Percentiles rank a stretch among this genome's conserved stretches.
phyloP scores from a whole-genome alignment of 2,888 invertebrate genomes.

The Sabellastarte sp. region DNA sequence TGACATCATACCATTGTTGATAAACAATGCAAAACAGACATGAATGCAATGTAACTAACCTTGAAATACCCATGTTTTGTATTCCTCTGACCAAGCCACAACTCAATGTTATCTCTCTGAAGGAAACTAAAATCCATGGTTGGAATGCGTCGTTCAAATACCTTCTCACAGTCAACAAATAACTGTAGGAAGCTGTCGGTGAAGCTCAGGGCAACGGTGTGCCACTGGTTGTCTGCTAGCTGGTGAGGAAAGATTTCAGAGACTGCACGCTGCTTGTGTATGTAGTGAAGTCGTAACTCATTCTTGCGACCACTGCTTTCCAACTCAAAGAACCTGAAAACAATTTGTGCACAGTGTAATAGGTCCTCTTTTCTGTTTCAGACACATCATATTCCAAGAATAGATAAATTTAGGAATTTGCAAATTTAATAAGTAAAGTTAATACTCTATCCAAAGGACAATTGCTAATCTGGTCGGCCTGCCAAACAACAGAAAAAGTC shows the following conservation, averaged over 20 bases:
- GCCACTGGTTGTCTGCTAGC: slow-evolving; percentile 85
- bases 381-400: no score
- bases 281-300: slow-evolving; percentile 64
- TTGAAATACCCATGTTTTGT: slow-evolving; percentile 82
- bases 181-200: slow-evolving; percentile 77
- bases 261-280: slow-evolving; percentile 34
- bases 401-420: no score
- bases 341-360: slow-evolving; percentile 19
- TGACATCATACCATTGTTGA: no score
- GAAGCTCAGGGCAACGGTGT: slow-evolving; percentile 78
- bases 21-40: no score
- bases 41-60: no score
- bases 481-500: no score
- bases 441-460: no score
- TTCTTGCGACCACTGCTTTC: slow-evolving; percentile 86
- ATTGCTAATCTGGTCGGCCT: no score
- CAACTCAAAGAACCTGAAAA: slow-evolving; percentile 80
- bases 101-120: slow-evolving; percentile 37
- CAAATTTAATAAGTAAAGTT: no score
- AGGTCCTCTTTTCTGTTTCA: no score
- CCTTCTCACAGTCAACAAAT: slow-evolving; percentile 81
- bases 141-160: slow-evolving; percentile 76
- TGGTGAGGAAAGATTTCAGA: slow-evolving; percentile 85
- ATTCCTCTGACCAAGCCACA: slow-evolving; percentile 87
- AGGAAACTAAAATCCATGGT: slow-evolving; percentile 62